phyloP scores from a whole-genome alignment of 2,797 vertebrate genomes.

The Semaprochilodus insignis region DNA sequence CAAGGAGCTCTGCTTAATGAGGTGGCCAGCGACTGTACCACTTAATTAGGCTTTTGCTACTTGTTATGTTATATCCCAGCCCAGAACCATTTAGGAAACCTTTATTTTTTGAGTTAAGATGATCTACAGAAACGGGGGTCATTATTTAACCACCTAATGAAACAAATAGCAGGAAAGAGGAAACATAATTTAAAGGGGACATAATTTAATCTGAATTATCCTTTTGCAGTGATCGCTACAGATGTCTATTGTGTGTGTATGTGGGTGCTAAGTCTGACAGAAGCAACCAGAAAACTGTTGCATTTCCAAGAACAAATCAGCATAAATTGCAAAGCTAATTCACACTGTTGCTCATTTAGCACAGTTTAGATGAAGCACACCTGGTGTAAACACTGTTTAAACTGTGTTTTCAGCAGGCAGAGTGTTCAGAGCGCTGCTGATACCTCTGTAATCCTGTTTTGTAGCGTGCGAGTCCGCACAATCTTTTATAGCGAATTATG shows the following conservation, averaged over 20 bases:
- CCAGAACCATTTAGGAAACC: too few relatives aligned
- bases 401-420: background rate
- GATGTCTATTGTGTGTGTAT: background rate
- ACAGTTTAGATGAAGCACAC: background rate
- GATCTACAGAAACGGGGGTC: background rate
- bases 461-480: background rate
- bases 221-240: background rate
- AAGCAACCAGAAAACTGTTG: background rate
- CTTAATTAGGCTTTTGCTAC: too few relatives aligned
- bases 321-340: background rate
- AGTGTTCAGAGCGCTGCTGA: background rate
- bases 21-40: too few relatives aligned
- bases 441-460: background rate
- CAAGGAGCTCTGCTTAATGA: too few relatives aligned
- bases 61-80: background rate
- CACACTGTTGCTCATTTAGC: background rate
- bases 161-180: background rate
- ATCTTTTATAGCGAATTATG: background rate
- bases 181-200: background rate
- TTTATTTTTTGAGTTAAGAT: background rate
- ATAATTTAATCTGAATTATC: slow-evolving; percentile 23
- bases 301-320: background rate
- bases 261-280: background rate
- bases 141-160: background rate
- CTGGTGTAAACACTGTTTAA: background rate